Conservation (phyloP, 1,140 invertebrate species). For the Grapholita molesta region DNA sequence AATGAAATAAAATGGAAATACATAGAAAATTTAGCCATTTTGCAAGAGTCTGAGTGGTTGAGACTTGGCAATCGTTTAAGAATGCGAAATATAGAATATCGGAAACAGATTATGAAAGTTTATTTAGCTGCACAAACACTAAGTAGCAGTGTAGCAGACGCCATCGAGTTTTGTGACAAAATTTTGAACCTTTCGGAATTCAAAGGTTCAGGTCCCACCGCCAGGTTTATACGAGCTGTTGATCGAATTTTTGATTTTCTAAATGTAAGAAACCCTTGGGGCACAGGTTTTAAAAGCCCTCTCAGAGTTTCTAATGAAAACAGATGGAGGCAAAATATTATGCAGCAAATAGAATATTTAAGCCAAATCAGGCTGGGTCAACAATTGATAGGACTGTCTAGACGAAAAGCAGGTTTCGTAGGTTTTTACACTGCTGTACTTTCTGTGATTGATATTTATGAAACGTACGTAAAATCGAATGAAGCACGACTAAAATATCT, state of each 20-base stretch:
- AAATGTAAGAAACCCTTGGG: constrained; percentile 34
- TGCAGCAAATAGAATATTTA: constrained; percentile 17
- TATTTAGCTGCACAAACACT: constrained; percentile 37
- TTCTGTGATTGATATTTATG: constrained; percentile 19
- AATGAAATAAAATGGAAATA: neutral
- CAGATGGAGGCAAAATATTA: constrained; percentile 25
- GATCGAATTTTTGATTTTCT: constrained; percentile 46
- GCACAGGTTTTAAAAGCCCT: constrained; percentile 39
- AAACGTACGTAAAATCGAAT: constrained; percentile 22
- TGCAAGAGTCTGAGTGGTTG: constrained; percentile 39
- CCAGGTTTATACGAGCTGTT: constrained; percentile 35
- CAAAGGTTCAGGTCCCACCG: constrained; percentile 30
- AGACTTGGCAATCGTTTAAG: constrained; percentile 25
- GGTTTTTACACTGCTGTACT: too few relatives aligned
- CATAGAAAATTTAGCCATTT: constrained; percentile 28
- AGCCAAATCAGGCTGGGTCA: neutral
- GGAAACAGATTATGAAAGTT: constrained; percentile 42
- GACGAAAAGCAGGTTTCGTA: constrained; percentile 11
- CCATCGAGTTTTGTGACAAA: constrained; percentile 35
- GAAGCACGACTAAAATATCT: constrained; percentile 29
- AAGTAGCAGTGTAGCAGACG: constrained; percentile 39
- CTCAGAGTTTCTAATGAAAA: constrained; percentile 27
- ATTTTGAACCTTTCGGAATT: constrained; percentile 24
- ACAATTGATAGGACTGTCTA: neutral
- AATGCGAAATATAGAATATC: constrained; percentile 28